Base-by-base conservation (phyloP, 2,888 invertebrate species). In the Epistrophella euchroma region DNA sequence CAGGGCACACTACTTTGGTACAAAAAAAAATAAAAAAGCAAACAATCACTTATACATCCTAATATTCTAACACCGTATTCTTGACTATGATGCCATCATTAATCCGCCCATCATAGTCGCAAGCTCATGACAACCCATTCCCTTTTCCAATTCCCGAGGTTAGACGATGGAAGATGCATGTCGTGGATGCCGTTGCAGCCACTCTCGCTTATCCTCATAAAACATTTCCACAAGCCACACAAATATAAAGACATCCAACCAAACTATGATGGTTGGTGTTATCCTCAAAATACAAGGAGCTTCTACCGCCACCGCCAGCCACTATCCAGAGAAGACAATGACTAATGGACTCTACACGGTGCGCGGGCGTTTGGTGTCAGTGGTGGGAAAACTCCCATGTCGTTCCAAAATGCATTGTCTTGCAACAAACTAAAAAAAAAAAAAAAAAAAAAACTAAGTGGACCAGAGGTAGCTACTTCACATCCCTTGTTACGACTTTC, bases 181-280 rank as follows among this genome's bases (percentile, higher is more conserved):
- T 28, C 43, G 45, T 28, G 7, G 32, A 1, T 4, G 13, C 11
- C 15, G 32, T 74, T 52, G 37, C 64, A 75, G 58, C 78, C 40
- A 83, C 83, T 84, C 78, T 84, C 78, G 62, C 84, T 76, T 76
- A 52, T 85, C 76, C 72, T 60, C 75, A 80, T 76, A 76, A 79
- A 76, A 85, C 71, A 79, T 68, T 71, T 80, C 66, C 76, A 66
- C 72, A 55, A 58, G 76, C 76, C 80, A 68, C 80, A 72, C 32
- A 52, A 80, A 70, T 55, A 76, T 50, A 75, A 76, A 73, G 47
- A 72, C 72, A 15, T 72, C 60, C 45, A 66, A 66, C 72, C 25
- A 15, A 76, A 66, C 35, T 37, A 17, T 58, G 84, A 17, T 58
- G 84, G 56, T 71, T 50, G 70, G 28, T 70, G 70, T 81, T 70